Conservation (phyloP, 1,140 invertebrate genomes). For the Dreissena rostriformis region DNA sequence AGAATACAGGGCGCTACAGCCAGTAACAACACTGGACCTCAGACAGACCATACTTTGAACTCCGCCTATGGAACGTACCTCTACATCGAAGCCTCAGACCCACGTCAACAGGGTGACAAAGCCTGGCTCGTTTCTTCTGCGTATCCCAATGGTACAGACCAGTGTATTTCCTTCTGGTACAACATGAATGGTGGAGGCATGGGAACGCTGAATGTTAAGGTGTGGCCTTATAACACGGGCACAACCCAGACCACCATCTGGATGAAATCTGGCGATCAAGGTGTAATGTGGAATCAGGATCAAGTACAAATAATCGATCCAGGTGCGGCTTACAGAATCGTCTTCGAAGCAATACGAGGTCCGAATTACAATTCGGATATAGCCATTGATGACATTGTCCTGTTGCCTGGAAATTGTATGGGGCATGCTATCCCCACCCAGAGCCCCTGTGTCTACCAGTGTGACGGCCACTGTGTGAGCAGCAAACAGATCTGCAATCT, state of each 20-base stretch:
- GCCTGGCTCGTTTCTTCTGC: conserved; percentile 67
- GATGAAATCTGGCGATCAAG: conserved; percentile 71
- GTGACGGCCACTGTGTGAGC: conserved; percentile 66
- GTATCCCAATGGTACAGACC: conserved; percentile 59
- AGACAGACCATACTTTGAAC: conserved; percentile 66
- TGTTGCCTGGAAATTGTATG: conserved; percentile 59
- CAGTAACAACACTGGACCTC: conserved; percentile 66
- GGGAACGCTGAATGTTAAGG: conserved; percentile 70
- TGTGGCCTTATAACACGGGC: conserved; percentile 23
- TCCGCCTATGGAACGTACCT: conserved; percentile 75
- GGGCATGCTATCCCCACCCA: conserved; percentile 48
- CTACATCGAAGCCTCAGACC: conserved; percentile 75
- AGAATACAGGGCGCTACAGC: conserved; percentile 63
- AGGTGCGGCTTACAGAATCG: conserved; percentile 59
- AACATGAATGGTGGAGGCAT: conserved; percentile 88
- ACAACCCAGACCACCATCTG: conserved; percentile 58
- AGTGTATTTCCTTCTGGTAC: conserved; percentile 85
- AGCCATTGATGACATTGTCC: conserved; percentile 74
- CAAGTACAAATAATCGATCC: conserved; percentile 61
- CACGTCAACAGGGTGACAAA: conserved; percentile 69
- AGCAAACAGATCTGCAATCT: conserved; percentile 75
- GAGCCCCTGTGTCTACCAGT: conserved; percentile 59
- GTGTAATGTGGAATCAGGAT: conserved; percentile 66
- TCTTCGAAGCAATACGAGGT: conserved; percentile 70
- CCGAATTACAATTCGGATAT: conserved; percentile 66